These are phyloP conservation scores for Gymnarchus niloticus DNA, from an alignment of 2,113 vertebrate species.

Conservation along the genomic window DNA sequence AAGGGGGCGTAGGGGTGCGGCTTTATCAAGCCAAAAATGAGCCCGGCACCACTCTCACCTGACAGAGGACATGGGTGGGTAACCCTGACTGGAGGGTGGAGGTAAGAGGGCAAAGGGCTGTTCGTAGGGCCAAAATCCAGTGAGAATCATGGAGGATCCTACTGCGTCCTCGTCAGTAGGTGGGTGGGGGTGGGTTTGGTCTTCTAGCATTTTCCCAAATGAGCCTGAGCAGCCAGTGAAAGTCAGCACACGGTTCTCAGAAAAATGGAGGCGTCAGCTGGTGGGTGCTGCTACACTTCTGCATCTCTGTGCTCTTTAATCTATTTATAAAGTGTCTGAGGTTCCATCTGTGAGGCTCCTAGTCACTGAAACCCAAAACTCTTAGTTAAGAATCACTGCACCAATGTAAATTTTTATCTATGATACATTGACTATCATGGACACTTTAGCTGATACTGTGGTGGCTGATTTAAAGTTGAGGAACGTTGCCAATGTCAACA, in stretches of 20 bases:
- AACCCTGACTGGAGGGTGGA: background rate
- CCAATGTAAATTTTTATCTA: background rate
- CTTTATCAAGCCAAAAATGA: conserved; percentile 57
- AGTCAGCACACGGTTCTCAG: background rate
- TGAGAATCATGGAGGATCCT: conserved; percentile 41
- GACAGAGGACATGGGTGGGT: conserved; percentile 6
- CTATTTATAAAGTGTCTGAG: background rate
- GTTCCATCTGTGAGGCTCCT: background rate
- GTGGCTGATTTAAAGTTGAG: too few relatives aligned
- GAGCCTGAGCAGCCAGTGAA: background rate
- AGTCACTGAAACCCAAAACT: background rate
- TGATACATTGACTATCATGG: background rate
- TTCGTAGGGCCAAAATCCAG: conserved; percentile 68
- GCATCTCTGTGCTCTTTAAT: background rate
- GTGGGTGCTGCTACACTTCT: background rate
- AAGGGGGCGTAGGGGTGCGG: background rate
- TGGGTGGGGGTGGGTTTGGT: conserved; percentile 19
- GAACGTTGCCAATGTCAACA: too few relatives aligned
- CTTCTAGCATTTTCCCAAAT: background rate
- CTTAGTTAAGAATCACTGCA: background rate
- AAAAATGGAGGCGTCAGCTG: background rate
- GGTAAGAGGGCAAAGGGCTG: conserved; percentile 49
- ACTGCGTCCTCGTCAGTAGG: conserved; percentile 60
- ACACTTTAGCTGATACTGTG: background rate
- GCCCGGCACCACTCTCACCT: conserved; percentile 48